A percentile compares a stretch with the other conserved stretches of the same genome.
These are phyloP conservation scores for Chaetops frenatus DNA, from an alignment of 2,113 vertebrate species.

Conservation along the genomic window DNA sequence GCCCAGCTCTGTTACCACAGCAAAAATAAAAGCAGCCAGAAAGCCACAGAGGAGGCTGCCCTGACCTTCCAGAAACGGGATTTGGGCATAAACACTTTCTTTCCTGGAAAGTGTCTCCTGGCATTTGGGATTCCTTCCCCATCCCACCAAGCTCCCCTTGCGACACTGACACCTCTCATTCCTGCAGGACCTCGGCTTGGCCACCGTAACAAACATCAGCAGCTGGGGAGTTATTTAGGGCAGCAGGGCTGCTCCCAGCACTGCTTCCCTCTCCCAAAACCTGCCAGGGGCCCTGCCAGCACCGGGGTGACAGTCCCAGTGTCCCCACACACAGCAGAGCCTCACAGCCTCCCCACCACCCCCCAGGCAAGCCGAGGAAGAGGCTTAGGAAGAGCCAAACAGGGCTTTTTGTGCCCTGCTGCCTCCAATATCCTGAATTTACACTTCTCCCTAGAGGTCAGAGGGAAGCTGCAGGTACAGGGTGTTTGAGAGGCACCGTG, in stretches of 20 bases:
- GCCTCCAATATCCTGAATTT: not conserved
- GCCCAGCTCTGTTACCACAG: not conserved
- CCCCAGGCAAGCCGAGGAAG: not conserved
- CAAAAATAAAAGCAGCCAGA: not conserved
- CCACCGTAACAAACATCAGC: not conserved
- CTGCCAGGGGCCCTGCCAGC: not conserved
- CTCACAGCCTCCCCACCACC: accelerated
- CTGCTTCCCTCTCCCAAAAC: not conserved
- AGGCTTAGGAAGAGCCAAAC: not conserved
- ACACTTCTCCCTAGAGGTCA: not conserved
- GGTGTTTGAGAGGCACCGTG: accelerated
- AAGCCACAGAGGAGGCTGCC: not conserved
- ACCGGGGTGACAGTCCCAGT: not conserved
- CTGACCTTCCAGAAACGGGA: not conserved
- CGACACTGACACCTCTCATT: not conserved
- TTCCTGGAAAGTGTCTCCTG: conserved; percentile 19
- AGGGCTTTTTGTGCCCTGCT: not conserved
- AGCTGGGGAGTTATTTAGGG: not conserved
- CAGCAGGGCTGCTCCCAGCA: not conserved
- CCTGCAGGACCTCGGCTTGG: not conserved
- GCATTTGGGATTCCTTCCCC: not conserved
- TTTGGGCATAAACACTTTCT: not conserved
- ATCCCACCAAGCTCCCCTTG: not conserved
- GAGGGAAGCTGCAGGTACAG: not conserved
- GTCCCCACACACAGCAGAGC: accelerated